These are phyloP conservation scores for Sapayoa aenigma DNA, from an alignment of 2,113 vertebrate species.

Conservation along the genomic window DNA sequence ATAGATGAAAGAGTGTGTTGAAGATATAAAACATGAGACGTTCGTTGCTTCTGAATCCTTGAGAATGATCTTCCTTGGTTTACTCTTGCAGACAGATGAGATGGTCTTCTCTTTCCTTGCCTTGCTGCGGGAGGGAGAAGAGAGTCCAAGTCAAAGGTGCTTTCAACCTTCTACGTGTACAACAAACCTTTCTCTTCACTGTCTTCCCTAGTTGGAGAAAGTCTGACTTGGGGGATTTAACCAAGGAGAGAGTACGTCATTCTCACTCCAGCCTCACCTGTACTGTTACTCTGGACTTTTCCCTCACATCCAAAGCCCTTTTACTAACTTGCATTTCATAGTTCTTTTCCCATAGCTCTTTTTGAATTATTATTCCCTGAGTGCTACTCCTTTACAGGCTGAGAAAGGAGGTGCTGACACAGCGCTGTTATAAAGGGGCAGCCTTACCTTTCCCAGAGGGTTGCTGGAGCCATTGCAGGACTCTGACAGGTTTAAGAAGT, in stretches of 20 bases:
- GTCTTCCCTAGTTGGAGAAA: neutral
- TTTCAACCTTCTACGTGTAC: neutral
- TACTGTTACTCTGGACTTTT: neutral
- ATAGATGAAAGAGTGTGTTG: neutral
- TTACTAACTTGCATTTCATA: constrained; percentile 37
- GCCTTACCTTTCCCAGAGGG: neutral
- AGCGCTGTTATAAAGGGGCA: constrained; percentile 38
- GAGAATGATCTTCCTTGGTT: neutral
- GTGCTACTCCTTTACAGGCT: constrained; percentile 42
- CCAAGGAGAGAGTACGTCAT: neutral
- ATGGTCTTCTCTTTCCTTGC: neutral
- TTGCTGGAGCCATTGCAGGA: constrained; percentile 7
- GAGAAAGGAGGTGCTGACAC: constrained; percentile 54
- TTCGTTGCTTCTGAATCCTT: neutral
- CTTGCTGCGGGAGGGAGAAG: neutral
- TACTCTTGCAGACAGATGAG: neutral
- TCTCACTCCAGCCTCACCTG: constrained; percentile 49
- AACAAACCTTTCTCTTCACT: neutral
- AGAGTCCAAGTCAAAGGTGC: neutral
- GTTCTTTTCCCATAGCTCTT: constrained; percentile 43
- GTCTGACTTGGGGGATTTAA: neutral
- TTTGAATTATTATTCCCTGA: constrained; percentile 51
- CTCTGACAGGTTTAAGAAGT: constrained; percentile 22
- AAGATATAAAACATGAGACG: neutral
- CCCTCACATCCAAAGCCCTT: neutral